Evolutionary conservation across 2,113 vertebrate genomes (phyloP).

Genomic region (Thomomys bottae): DNA sequence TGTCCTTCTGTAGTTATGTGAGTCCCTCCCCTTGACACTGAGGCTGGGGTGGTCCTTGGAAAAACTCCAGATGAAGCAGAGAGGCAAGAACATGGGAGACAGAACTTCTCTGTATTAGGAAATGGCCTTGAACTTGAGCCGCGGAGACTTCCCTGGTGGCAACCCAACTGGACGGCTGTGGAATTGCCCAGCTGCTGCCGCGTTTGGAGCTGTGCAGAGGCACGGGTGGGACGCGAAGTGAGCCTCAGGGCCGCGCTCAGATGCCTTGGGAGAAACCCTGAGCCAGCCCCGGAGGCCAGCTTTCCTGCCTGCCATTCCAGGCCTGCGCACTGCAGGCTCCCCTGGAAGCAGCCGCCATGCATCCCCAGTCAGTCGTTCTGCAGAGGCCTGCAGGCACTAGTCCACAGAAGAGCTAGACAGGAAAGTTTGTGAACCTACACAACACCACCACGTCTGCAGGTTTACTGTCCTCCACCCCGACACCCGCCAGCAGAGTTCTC

Average conservation of each 20-base stretch:
- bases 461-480: background rate
- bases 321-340: background rate
- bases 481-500: background rate
- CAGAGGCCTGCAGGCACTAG: background rate
- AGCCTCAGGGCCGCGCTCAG: background rate
- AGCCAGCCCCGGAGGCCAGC: background rate
- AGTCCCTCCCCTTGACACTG: slow-evolving; percentile 1
- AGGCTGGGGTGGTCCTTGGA: slow-evolving; percentile 53
- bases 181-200: slow-evolving; percentile 23
- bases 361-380: background rate
- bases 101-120: slow-evolving; percentile 60
- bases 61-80: slow-evolving; percentile 6
- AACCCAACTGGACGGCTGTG: background rate
- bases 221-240: slow-evolving; percentile 47
- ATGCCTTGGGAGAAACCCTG: background rate
- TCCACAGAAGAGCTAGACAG: background rate
- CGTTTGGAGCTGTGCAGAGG: background rate
- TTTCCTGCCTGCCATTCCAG: background rate
- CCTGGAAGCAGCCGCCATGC: background rate
- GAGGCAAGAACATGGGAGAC: slow-evolving; percentile 10
- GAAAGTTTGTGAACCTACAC: background rate
- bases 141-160: no score
- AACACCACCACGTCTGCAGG: background rate
- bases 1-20: slow-evolving; percentile 63
- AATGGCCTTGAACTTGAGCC: background rate